A percentile compares a stretch with the other conserved stretches of the same genome.
Conservation (phyloP, 2,113 vertebrate species). For the Tyto alba region DNA sequence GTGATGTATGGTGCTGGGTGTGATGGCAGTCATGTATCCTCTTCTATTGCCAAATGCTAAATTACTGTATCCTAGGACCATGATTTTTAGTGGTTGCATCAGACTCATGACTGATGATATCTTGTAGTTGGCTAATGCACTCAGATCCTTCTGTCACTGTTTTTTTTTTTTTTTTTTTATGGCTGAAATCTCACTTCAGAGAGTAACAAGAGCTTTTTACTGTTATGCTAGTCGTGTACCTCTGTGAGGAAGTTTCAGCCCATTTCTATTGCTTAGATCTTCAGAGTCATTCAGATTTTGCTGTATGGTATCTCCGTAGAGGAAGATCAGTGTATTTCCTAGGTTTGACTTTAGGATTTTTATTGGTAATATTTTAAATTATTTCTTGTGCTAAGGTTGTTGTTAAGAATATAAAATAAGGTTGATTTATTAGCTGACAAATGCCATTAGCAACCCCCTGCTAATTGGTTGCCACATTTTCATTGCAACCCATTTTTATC, state of each 20-base stretch:
- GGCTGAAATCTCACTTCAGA: background rate
- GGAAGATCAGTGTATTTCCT: background rate
- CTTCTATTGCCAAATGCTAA: background rate
- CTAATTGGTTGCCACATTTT: background rate
- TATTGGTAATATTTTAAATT: background rate
- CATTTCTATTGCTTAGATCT: background rate
- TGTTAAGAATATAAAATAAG: background rate
- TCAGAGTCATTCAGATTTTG: background rate
- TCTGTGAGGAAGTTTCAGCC: background rate
- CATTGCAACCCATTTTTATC: background rate
- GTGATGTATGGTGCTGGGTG: background rate
- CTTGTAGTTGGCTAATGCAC: background rate
- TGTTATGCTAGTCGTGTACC: background rate
- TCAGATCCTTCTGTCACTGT: background rate
- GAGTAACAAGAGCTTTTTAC: background rate
- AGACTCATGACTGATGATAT: background rate
- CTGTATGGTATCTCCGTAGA: background rate
- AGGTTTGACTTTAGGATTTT: background rate
- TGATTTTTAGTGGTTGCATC: background rate
- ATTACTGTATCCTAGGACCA: background rate
- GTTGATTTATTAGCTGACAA: background rate
- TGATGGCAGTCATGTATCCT: fast-evolving
- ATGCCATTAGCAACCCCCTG: background rate
- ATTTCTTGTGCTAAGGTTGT: background rate
- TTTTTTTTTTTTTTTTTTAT: no score